Percentiles rank a stretch among this genome's conserved stretches.
Evolutionary conservation across 1,140 invertebrate species (phyloP).

Genomic region (Thrips palmi): DNA sequence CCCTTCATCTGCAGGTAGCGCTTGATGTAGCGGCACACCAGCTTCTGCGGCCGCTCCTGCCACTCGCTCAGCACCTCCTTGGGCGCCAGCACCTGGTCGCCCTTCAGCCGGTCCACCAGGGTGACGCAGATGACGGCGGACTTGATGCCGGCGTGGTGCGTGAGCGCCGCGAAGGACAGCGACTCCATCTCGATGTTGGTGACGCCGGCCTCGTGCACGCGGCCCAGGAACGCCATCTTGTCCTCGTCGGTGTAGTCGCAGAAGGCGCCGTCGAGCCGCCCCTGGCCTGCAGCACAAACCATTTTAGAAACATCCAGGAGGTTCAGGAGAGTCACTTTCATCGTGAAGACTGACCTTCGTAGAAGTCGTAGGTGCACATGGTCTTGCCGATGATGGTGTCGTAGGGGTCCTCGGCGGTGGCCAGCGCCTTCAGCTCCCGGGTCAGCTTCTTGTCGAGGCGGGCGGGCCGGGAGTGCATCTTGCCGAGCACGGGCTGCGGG

Average conservation of each 20-base stretch:
- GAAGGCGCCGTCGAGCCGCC: conserved; percentile 88
- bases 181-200: conserved; percentile 98
- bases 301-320: neutral
- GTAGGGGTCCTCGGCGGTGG: conserved; percentile 61
- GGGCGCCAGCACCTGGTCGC: conserved; percentile 79
- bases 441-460: conserved; percentile 63
- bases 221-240: conserved; percentile 71
- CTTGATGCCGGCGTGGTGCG: conserved; percentile 82
- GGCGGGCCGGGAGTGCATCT: conserved; percentile 59
- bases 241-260: conserved; percentile 83
- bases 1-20: conserved; percentile 58
- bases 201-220: conserved; percentile 59
- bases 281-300: conserved; percentile 24
- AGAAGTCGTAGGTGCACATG: conserved; percentile 93
- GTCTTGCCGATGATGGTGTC: conserved; percentile 79
- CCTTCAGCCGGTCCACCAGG: conserved; percentile 79
- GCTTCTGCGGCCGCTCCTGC: conserved; percentile 76
- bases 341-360: conserved; percentile 53
- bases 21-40: conserved; percentile 77
- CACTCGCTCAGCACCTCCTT: conserved; percentile 84
- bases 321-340: neutral
- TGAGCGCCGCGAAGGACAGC: conserved; percentile 78
- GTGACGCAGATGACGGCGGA: conserved; percentile 87
- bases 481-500: conserved; percentile 68
- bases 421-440: conserved; percentile 54